These are phyloP conservation scores for Lasiurus borealis DNA, from an alignment of 2,113 vertebrate species.

Conservation along the genomic window DNA sequence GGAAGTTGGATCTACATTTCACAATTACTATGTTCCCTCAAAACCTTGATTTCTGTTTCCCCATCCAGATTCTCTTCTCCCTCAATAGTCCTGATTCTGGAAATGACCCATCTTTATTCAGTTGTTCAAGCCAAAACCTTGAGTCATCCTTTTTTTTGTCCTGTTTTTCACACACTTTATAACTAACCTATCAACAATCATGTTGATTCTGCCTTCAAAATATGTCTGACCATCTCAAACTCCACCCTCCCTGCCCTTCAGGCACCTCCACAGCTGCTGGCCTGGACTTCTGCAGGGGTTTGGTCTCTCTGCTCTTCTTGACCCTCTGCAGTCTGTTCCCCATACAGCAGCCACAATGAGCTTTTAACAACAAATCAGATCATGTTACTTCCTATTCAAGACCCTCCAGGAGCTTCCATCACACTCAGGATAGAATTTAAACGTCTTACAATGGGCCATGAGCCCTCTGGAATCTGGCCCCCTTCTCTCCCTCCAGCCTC, in stretches of 20 bases:
- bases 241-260: too few relatives aligned
- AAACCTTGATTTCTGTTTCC: not conserved
- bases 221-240: not conserved
- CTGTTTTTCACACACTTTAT: not conserved
- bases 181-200: not conserved
- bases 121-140: not conserved
- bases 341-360: not conserved
- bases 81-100: not conserved
- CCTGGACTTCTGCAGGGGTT: not conserved
- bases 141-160: not conserved
- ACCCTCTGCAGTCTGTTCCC: not conserved
- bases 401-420: not conserved
- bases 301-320: not conserved
- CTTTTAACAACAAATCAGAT: conserved; percentile 33
- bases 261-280: not conserved
- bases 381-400: not conserved
- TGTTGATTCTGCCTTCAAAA: not conserved
- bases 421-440: not conserved
- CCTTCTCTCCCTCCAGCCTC: not conserved
- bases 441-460: not conserved
- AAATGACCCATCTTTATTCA: not conserved
- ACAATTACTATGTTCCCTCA: not conserved
- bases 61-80: not conserved
- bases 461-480: not conserved
- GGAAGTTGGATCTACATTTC: conserved; percentile 10